Conservation (phyloP, 2,797 vertebrate genomes). For the Hephaestus fuliginosus region DNA sequence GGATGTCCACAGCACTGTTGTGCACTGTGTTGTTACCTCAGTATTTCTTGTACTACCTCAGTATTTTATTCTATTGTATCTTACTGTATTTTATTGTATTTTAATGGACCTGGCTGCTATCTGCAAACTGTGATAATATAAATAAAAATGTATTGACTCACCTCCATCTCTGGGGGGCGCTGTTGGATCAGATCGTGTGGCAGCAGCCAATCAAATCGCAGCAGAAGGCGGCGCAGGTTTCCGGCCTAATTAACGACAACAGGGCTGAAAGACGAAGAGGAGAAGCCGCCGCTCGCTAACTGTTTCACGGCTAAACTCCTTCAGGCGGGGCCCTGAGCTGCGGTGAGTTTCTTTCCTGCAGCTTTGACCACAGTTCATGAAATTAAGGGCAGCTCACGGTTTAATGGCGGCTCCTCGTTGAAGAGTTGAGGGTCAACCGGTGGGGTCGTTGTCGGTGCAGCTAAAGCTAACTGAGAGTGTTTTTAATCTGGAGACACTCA, state of each 20-base stretch:
- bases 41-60: too few relatives aligned
- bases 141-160: too few relatives aligned
- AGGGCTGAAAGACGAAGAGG: slow-evolving; percentile 73
- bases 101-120: too few relatives aligned
- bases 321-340: rapidly evolving
- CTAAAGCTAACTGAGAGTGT: slow-evolving; percentile 62
- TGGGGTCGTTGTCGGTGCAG: slow-evolving; percentile 38
- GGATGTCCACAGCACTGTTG: too few relatives aligned
- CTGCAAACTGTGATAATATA: too few relatives aligned
- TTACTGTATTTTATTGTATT: too few relatives aligned
- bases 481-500: too few relatives aligned
- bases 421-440: slow-evolving; percentile 48
- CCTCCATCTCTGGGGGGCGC: slow-evolving; percentile 23
- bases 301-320: neutral
- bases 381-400: rapidly evolving
- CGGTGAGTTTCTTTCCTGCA: slow-evolving; percentile 44
- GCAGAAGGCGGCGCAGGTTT: slow-evolving; percentile 38
- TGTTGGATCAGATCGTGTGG: neutral
- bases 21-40: too few relatives aligned
- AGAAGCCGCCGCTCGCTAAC: slow-evolving; percentile 15
- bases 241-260: slow-evolving; percentile 70
- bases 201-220: slow-evolving; percentile 73
- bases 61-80: too few relatives aligned
- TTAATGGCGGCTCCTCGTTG: neutral
- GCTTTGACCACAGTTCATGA: neutral